These are phyloP conservation scores for Coluber constrictor DNA, from an alignment of 2,797 vertebrate genomes.

Conservation along the genomic window DNA sequence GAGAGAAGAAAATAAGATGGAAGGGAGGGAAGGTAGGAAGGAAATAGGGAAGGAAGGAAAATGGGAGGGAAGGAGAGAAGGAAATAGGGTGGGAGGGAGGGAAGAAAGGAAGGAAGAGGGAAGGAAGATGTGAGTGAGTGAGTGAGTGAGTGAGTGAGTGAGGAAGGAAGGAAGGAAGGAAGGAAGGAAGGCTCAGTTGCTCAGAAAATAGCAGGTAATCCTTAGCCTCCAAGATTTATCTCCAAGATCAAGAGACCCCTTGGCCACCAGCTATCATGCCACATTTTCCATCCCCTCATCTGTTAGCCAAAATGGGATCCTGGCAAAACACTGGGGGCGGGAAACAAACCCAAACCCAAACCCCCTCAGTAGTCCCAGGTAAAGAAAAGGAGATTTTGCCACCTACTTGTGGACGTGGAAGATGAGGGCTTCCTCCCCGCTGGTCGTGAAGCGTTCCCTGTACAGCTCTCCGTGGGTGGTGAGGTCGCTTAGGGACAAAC, in stretches of 20 bases:
- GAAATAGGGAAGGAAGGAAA: no score
- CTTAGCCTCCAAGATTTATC: background rate
- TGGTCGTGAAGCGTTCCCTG: constrained; percentile 93
- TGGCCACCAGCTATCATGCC: background rate
- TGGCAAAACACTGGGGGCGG: background rate
- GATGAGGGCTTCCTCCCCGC: constrained; percentile 90
- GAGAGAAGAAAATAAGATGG: no score
- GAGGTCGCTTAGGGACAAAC: constrained; percentile 91
- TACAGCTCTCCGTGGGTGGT: constrained; percentile 93
- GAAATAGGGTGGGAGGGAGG: no score
- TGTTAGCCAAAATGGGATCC: background rate
- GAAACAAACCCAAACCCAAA: background rate
- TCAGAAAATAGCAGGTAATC: background rate
- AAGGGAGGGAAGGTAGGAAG: no score
- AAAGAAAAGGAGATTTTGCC: background rate
- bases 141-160: no score
- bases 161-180: no score
- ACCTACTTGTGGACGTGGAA: constrained; percentile 90
- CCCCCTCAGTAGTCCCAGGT: background rate
- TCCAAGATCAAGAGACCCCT: no score
- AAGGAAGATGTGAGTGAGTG: no score
- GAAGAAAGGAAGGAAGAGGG: no score
- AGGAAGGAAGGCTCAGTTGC: background rate
- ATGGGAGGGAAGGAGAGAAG: no score
- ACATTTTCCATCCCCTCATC: background rate